phyloP scores from a whole-genome alignment of 2,797 vertebrate genomes.

The Halcyon badia region DNA sequence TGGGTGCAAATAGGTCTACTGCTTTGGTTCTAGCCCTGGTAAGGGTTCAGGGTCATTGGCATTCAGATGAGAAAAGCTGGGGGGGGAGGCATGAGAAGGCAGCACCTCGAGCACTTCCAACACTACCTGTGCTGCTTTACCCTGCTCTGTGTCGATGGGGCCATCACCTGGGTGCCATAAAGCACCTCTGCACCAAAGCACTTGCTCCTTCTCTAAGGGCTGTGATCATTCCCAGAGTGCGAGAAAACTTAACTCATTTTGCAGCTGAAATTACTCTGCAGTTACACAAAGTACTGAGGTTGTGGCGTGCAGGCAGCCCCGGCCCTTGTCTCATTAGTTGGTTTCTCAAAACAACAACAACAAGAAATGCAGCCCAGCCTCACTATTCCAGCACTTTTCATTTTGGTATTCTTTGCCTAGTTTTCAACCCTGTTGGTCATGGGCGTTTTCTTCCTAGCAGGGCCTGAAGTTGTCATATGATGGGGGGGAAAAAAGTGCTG shows the following conservation, averaged over 20 bases:
- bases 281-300: neutral
- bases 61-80: neutral
- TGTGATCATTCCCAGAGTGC: neutral
- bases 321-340: neutral
- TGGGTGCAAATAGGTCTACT: neutral
- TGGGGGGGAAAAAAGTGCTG: neutral
- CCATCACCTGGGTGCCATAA: neutral
- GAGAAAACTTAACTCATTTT: neutral
- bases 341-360: neutral
- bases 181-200: neutral
- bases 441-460: neutral
- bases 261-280: neutral
- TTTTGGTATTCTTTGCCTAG: neutral
- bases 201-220: neutral
- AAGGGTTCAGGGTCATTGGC: neutral
- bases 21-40: neutral
- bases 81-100: neutral
- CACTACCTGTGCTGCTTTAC: accelerated
- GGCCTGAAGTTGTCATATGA: neutral
- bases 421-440: neutral
- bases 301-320: neutral
- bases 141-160: neutral
- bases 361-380: neutral
- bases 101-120: neutral
- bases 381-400: neutral